Evolutionary conservation across 2,113 vertebrate species (phyloP), one percentile per base, ranked within the genome.

Genomic region (Percopsis transmontana): DNA sequence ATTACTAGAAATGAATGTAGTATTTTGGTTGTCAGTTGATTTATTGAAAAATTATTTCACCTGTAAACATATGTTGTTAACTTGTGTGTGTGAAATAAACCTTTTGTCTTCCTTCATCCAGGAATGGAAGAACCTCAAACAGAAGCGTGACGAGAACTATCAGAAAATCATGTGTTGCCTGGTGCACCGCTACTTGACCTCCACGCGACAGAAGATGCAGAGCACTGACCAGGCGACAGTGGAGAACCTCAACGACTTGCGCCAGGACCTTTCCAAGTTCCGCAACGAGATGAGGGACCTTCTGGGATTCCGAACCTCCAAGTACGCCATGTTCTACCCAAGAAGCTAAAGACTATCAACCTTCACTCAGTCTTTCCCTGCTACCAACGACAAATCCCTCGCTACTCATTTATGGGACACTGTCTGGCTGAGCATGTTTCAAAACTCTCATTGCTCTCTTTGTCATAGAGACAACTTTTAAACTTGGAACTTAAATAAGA

Each of bases 101-200:
- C 48, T n/a, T n/a, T 33, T 66, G 12, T 77, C n/a, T n/a, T 51
- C 50, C 50, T 87, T n/a, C 78, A 79, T 84, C 19, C 90, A 99
- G 97, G 97, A 99, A 72, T 99, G 97, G 97, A 95, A 84, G 85
- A 98, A 95, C 80, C 88, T 99, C 78, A 98, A 98, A 72, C 96
- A 96, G 74, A 99, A 98, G 77, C 92, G 93, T 27, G 95, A 98
- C 45, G 94, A 97, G 76, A 99, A 98, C 89, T 99, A 99, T 76
- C 97, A 99, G 63, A 99, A 98, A 79, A 98, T 99, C 76, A 99
- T 99, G 95, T 99, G 97, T 58, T 99, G 97, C 68, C 92, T 99
- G 66, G 97, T 99, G 33, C 97, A 99, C 80, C 97, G 97, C 56
- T 99, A 99, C 82, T 65, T 99, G 91, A 99, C 97, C 3, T 97